A percentile compares a stretch with the other conserved stretches of the same genome.
These are phyloP conservation scores for Acrobasis suavella DNA, from an alignment of 2,888 invertebrate genomes.

Conservation along the genomic window DNA sequence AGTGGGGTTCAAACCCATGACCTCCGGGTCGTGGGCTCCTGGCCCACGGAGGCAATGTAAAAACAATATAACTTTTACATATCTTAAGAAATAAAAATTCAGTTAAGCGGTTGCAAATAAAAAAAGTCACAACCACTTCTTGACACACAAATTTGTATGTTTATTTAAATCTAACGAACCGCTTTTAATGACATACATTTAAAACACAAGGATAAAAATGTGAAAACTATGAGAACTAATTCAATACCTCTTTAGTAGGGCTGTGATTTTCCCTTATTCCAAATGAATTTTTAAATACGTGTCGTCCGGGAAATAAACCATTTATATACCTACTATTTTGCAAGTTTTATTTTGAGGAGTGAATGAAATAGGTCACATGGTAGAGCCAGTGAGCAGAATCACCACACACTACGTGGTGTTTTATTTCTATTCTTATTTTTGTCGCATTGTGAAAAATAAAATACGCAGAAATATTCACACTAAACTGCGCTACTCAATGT, in stretches of 20 bases:
- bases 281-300: neutral
- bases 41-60: too few species aligned
- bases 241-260: neutral
- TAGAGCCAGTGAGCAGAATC: neutral
- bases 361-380: conserved; percentile 2
- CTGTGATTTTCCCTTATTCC: neutral
- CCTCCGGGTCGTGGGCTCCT: too few species aligned
- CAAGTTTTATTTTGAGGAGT: neutral
- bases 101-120: too few species aligned
- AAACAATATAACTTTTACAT: too few species aligned
- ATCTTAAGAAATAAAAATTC: too few species aligned
- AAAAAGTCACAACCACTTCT: too few species aligned
- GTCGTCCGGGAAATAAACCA: neutral
- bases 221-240: neutral
- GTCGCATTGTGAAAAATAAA: neutral
- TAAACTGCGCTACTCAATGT: too few species aligned
- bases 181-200: neutral
- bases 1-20: too few species aligned
- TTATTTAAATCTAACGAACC: too few species aligned
- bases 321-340: neutral
- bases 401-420: neutral
- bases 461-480: neutral
- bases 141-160: too few species aligned
- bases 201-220: neutral
- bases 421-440: neutral